A percentile compares a stretch with the other conserved stretches of the same genome.
phyloP scores from a whole-genome alignment of 2,888 invertebrate genomes.

The Zaprionus lineosus region DNA sequence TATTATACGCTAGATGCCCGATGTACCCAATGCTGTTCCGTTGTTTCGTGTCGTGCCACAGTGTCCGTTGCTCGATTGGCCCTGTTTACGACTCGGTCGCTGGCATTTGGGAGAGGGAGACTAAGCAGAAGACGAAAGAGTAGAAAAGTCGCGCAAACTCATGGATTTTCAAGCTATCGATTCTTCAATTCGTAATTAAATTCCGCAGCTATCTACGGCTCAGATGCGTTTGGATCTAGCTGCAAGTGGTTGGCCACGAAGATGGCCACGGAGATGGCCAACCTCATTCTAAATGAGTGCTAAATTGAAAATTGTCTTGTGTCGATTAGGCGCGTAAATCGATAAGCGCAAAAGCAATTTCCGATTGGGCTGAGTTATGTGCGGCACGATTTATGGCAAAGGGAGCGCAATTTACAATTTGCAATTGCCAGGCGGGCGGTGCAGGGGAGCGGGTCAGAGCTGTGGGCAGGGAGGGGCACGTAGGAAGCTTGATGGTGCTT shows the following conservation, averaged over 20 bases:
- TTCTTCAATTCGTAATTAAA: conserved; percentile 34
- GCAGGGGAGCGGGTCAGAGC: conserved; percentile 1
- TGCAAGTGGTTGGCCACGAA: neutral
- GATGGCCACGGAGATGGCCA: neutral
- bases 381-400: conserved; percentile 67
- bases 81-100: conserved; percentile 19
- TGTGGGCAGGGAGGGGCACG: neutral
- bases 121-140: too few species aligned
- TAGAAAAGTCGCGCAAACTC: conserved; percentile 8
- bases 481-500: neutral
- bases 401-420: conserved; percentile 59
- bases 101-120: too few species aligned
- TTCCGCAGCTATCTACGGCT: conserved; percentile 1
- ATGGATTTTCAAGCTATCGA: neutral
- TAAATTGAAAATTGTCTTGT: conserved; percentile 66
- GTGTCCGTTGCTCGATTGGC: conserved; percentile 16
- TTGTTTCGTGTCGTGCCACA: too few species aligned
- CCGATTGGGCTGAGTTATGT: conserved; percentile 74
- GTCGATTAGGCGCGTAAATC: conserved; percentile 73
- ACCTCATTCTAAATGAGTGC: conserved; percentile 51
- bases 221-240: neutral
- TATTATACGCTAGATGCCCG: conserved; percentile 33
- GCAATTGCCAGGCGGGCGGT: conserved; percentile 40
- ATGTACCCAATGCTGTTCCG: too few species aligned
- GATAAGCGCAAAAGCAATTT: conserved; percentile 75